A percentile compares a stretch with the other conserved stretches of the same genome.
Conservation (phyloP, 1,140 invertebrate genomes). For the Brachionus calyciflorus region DNA sequence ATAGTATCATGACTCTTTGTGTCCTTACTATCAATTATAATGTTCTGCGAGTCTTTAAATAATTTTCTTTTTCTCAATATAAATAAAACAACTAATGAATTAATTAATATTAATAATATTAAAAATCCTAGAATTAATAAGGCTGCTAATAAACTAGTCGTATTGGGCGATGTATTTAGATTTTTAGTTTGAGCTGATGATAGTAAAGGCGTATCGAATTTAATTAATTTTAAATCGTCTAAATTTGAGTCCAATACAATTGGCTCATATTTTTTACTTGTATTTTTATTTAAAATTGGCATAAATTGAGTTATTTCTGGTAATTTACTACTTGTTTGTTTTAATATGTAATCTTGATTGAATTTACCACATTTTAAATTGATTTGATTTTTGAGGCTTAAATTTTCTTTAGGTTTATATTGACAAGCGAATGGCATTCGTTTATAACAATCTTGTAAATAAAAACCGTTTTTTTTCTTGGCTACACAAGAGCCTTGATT, state of each 20-base stretch:
- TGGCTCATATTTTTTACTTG: background rate
- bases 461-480: background rate
- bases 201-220: no score
- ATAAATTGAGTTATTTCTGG: background rate
- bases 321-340: background rate
- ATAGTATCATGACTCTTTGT: background rate
- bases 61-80: slow-evolving; percentile 18
- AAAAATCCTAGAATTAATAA: slow-evolving; percentile 15
- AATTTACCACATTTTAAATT: background rate
- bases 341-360: background rate
- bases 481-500: slow-evolving; percentile 12
- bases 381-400: background rate
- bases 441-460: slow-evolving; percentile 24
- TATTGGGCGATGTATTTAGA: background rate
- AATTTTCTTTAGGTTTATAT: background rate
- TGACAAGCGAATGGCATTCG: slow-evolving; percentile 23
- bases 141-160: background rate
- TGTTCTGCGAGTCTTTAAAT: background rate
- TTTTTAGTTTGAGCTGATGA: no score
- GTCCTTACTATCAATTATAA: background rate
- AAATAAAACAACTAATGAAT: background rate
- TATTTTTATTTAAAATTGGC: background rate
- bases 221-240: no score
- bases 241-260: background rate
- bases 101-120: background rate